Evolutionary conservation across 2,888 invertebrate genomes (phyloP).

Genomic region (Campaea margaritaria): DNA sequence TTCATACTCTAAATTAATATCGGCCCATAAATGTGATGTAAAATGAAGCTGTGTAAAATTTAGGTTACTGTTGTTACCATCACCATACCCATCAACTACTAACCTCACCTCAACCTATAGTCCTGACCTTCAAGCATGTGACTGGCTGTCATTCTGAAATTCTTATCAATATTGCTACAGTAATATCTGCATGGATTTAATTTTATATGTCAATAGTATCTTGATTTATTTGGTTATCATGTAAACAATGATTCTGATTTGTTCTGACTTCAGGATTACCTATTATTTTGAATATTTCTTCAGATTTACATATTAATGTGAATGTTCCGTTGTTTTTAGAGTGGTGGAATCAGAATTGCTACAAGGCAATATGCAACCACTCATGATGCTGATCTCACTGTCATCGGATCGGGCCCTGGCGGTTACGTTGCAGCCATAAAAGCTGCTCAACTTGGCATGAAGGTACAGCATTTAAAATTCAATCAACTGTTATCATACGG

Average conservation of each 20-base stretch:
- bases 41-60: background rate
- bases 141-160: constrained; percentile 56
- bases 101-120: constrained; percentile 37
- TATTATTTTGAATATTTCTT: too few relatives aligned
- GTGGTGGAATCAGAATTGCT: constrained; percentile 62
- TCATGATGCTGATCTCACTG: constrained; percentile 96
- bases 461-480: constrained; percentile 87
- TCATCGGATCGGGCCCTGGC: constrained; percentile 99
- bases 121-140: constrained; percentile 78
- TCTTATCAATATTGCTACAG: constrained; percentile 43
- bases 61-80: background rate
- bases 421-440: constrained; percentile 99
- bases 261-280: background rate
- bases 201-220: constrained; percentile 9
- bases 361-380: constrained; percentile 88
- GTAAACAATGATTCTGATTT: constrained; percentile 1
- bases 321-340: constrained; percentile 48
- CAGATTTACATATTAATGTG: background rate
- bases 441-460: constrained; percentile 98
- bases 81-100: constrained; percentile 1
- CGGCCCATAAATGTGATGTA: too few relatives aligned
- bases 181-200: constrained; percentile 31
- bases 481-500: too few relatives aligned
- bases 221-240: background rate
- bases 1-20: too few relatives aligned